Evolutionary conservation across 2,888 invertebrate genomes (phyloP).

Genomic region (Parnassius apollo): DNA sequence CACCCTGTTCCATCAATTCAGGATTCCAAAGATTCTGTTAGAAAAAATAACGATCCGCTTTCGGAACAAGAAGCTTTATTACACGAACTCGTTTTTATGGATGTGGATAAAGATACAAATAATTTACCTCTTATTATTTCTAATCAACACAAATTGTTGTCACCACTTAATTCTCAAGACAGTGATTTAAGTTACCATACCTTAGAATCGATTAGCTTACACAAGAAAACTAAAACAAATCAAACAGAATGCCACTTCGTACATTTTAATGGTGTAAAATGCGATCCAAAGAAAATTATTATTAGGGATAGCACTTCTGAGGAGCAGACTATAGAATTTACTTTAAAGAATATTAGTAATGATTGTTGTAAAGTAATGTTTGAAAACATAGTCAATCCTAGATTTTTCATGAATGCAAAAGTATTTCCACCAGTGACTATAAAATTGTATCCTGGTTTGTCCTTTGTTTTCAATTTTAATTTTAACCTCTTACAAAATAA

Average conservation of each 20-base stretch:
- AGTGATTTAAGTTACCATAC: slow-evolving; percentile 36
- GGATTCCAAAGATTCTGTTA: neutral
- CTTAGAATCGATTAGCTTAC: slow-evolving; percentile 9
- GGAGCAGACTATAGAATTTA: slow-evolving; percentile 51
- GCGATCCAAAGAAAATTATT: slow-evolving; percentile 45
- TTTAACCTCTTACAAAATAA: slow-evolving; percentile 44
- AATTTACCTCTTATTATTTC: slow-evolving; percentile 45
- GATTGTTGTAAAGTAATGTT: slow-evolving; percentile 52
- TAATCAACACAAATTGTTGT: slow-evolving; percentile 55
- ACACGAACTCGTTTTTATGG: slow-evolving; percentile 32
- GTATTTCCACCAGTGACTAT: slow-evolving; percentile 48
- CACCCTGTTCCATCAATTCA: slow-evolving; percentile 21
- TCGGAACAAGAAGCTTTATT: slow-evolving; percentile 22
- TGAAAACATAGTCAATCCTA: slow-evolving; percentile 45
- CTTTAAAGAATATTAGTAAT: slow-evolving; percentile 48
- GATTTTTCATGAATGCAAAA: slow-evolving; percentile 43
- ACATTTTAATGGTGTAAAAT: slow-evolving; percentile 41
- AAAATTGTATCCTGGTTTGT: slow-evolving; percentile 57
- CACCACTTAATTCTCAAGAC: slow-evolving; percentile 42
- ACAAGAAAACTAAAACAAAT: slow-evolving; percentile 27
- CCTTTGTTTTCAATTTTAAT: slow-evolving; percentile 45
- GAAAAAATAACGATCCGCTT: slow-evolving; percentile 10
- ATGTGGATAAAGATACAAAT: slow-evolving; percentile 16
- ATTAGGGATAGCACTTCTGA: slow-evolving; percentile 39
- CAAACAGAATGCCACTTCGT: slow-evolving; percentile 39